Base-by-base conservation (phyloP, 2,797 vertebrate genomes). In the Sebastes iracundus region DNA sequence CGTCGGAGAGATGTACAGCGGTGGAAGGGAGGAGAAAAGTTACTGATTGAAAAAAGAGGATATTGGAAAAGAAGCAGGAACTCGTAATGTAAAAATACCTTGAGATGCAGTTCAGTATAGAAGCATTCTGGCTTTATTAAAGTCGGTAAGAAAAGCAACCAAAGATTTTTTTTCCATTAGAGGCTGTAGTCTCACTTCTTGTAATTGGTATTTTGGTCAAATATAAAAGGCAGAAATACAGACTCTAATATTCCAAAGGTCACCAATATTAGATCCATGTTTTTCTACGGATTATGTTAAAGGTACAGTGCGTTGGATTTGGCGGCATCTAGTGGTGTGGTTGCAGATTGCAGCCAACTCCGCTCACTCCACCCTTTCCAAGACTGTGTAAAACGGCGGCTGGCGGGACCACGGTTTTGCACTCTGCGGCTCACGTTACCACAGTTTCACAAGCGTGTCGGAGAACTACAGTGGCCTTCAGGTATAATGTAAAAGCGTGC, bases 311-410 rank as follows among this genome's bases (percentile, higher is more conserved):
- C 7, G 7, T 49, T 4, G 46, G 46, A 49, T 20, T 46, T 49
- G 18, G 46, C 7, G 7, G 16, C 46, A 49, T 49, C 46, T 49
- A 49, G 18, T 49, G 18, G 18, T 49, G 18, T 49, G 18, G 46
- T 20, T 49, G 46, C 46, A 49, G 46, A 20, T 20, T 20, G 46
- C 7, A 49, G 46, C 46, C 46, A 49, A 20, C 46, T 49, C 18
- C 7, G 7, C 46, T 4, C 46, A 49, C 16, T 18, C 46, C 46
- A 0, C 16, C 46, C 46, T 49, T 49, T 49, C 46, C 7, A 49
- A 49, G 42, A 46, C 42, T 46, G 0, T 18, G 1, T 46, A 0
- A 46, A 0, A 46, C 16, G 3, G 42, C 0, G 42, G 16, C 3
- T 46, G 42, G 42, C 7, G 18, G 46, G 18, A 49, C 46, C 46